These are phyloP conservation scores for Venusia cambrica DNA, from an alignment of 2,888 invertebrate genomes.

Conservation along the genomic window DNA sequence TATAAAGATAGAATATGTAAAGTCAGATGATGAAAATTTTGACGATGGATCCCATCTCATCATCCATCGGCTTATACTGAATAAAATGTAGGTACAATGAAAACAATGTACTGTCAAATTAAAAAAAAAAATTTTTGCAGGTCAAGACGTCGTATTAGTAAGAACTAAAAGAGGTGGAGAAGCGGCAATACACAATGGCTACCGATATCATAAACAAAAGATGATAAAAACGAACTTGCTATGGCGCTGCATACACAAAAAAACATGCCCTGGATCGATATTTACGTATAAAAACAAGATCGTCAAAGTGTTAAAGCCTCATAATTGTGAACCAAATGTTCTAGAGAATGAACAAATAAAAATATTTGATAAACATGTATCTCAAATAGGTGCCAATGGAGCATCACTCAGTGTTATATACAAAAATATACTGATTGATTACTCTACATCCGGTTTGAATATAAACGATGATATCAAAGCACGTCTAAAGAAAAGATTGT, in stretches of 20 bases:
- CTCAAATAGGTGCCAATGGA: not conserved
- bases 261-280: not conserved
- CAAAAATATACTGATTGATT: not conserved
- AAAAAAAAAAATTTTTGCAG: too few species aligned
- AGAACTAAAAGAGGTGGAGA: constrained; percentile 7
- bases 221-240: not conserved
- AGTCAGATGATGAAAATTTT: too few species aligned
- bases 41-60: too few species aligned
- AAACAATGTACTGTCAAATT: too few species aligned
- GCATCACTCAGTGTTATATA: not conserved
- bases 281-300: constrained; percentile 1
- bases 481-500: constrained; percentile 1
- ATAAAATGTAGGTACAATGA: too few species aligned
- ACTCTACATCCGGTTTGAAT: not conserved
- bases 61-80: too few species aligned
- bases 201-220: constrained; percentile 6
- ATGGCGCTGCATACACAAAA: constrained; percentile 9
- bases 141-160: too few species aligned
- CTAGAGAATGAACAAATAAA: constrained; percentile 8
- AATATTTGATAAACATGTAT: constrained; percentile 3
- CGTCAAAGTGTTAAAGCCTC: constrained; percentile 2
- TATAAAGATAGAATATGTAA: too few species aligned
- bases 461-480: not conserved
- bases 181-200: constrained; percentile 6
- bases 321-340: constrained; percentile 4